Base-by-base conservation (phyloP, 2,888 invertebrate genomes). In the Dolichopus griseipennis region DNA sequence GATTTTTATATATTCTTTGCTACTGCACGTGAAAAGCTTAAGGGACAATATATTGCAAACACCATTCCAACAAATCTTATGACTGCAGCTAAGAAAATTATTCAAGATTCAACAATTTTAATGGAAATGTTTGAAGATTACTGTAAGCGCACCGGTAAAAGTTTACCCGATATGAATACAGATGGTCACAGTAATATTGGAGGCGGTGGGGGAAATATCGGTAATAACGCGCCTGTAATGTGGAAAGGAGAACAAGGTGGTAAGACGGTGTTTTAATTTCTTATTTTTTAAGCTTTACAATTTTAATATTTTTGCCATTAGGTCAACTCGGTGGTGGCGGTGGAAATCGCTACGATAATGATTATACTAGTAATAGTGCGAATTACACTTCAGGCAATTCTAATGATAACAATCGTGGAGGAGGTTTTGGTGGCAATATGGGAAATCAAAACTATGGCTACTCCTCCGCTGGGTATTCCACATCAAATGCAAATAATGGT, bases 11-110 rank as follows among this genome's bases (percentile, higher is more conserved):
- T 71, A 20, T 71, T 71, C 41, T 69, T 71, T 41, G 66, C 70
- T 41, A 70, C 70, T 37, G 68, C 69, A n/a, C 68, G 66, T 20
- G 71, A 71, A 43, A 71, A 71, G 61, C 62, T 71, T 3, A 71
- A 71, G 61, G 71, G 70, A 20, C 71, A 70, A 65, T 33, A 69
- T 18, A 63, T 66, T 20, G 71, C 71, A 2, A 68, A 70, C 20
- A 68, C 70, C 1, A 66, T 71, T 64, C 70, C 70, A 12, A n/a
- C 67, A 6, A 41, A 64, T 7, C 69, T 67, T 63, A 61, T 69
- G 2, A 27, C 12, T 22, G 70, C 69, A 3, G 70, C 70, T 1
- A 68, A 67, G 22, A 68, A 64, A 41, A 68, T 69, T 18, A 66
- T 71, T 27, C 62, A 64, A n/a, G 70, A 71, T 66, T 22, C 66